Base-by-base conservation (phyloP, 2,888 invertebrate genomes). In the Hedychridium roseum region DNA sequence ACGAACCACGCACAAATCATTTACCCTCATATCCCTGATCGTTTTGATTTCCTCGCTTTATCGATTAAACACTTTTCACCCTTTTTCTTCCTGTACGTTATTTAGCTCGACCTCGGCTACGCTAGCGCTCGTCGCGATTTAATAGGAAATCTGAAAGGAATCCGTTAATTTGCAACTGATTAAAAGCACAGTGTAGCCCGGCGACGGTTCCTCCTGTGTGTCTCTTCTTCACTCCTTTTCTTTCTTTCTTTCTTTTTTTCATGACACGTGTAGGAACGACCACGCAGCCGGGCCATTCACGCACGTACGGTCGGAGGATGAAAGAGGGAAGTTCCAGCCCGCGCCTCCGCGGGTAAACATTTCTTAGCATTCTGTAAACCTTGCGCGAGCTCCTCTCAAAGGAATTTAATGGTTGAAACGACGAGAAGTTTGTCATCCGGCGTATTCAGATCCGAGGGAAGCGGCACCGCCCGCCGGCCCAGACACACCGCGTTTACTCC, bases 341-440 rank as follows among this genome's bases (percentile, higher is more conserved):
- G n/a, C n/a, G n/a, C n/a, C 36, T 26, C 30, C 15, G 9, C 37
- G 30, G 36, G 34, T 42, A 36, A 48, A 51, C 31, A 43, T 46
- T 46, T 49, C 39, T 43, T 36, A 26, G 36, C 31, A 44, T 18
- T 31, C 38, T 26, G 39, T 45, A 27, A 38, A 32, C 42, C 45
- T 53, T 41, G 32, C 28, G 43, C 35, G 43, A 36, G 45, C 30
- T 39, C 27, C 39, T 42, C 53, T 53, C 50, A 45, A 50, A 42
- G 45, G 45, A 53, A 53, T 50, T 53, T 53, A 53, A 53, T 53
- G 53, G 45, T 50, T 45, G 35, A 42, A 37, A 50, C 53, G 42
- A 35, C 44, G 50, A 45, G 45, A 50, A 45, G 53, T 53, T 50
- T 50, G 45, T 53, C 53, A 52, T 41, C 32, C 42, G 27, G 37